Conservation (phyloP, 2,888 invertebrate species). For the Ommatoiulus sabulosus region DNA sequence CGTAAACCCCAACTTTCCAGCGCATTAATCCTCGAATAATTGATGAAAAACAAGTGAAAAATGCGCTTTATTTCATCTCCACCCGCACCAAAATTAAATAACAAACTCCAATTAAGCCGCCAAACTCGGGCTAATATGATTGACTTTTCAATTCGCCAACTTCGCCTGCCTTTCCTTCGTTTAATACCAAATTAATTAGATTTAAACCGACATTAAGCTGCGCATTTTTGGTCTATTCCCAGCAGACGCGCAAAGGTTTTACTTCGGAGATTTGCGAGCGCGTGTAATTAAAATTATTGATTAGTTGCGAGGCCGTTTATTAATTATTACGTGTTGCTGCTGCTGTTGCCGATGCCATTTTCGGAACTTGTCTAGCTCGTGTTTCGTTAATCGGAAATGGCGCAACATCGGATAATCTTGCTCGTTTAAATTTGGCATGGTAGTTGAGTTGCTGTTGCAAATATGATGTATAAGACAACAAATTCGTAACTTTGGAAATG, state of each 20-base stretch:
- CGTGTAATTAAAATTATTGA: conserved; percentile 6
- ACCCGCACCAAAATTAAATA: conserved; percentile 11
- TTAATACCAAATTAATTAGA: conserved; percentile 43
- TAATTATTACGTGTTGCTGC: conserved; percentile 30
- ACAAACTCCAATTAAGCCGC: conserved; percentile 11
- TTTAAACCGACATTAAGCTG: conserved; percentile 38
- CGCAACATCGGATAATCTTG: not conserved
- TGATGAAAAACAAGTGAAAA: conserved; percentile 24
- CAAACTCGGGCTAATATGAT: conserved; percentile 21
- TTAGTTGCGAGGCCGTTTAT: not conserved
- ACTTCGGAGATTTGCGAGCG: conserved; percentile 11
- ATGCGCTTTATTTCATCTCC: not conserved
- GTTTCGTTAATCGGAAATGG: not conserved
- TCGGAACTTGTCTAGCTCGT: not conserved
- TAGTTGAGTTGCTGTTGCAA: no score
- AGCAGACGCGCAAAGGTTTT: not conserved
- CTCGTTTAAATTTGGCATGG: not conserved
- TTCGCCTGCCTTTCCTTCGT: not conserved
- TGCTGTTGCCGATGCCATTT: not conserved
- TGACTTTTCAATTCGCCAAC: not conserved
- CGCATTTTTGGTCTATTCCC: conserved; percentile 29
- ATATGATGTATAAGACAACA: no score
- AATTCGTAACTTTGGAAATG: no score
- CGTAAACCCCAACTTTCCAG: not conserved
- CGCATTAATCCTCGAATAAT: conserved; percentile 32